Conservation (phyloP, 2,888 invertebrate genomes). For the Mycalesis mineus region DNA sequence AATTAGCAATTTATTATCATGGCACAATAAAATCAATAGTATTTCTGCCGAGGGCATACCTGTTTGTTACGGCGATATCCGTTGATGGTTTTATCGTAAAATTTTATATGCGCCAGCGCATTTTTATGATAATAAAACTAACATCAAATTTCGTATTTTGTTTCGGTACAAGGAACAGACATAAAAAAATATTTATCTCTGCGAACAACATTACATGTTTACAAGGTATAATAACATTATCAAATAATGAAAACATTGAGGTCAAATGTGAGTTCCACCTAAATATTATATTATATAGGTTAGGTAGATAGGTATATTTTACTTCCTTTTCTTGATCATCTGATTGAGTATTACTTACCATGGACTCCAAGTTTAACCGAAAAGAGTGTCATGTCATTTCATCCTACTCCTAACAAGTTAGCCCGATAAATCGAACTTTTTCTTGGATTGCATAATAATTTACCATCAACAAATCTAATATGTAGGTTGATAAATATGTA, state of each 20-base stretch:
- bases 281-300: no score
- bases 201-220: not conserved
- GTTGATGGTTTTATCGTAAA: constrained; percentile 37
- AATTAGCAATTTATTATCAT: constrained; percentile 29
- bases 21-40: constrained; percentile 36
- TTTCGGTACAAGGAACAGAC: constrained; percentile 9
- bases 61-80: constrained; percentile 27
- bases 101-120: constrained; percentile 39
- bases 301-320: no score
- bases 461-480: no score
- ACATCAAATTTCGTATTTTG: constrained; percentile 19
- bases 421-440: no score
- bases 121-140: constrained; percentile 30
- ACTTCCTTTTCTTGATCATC: no score
- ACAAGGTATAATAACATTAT: not conserved
- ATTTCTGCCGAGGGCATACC: constrained; percentile 25
- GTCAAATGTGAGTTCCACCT: no score
- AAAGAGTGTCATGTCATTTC: no score
- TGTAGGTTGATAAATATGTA: no score
- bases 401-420: no score
- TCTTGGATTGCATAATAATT: no score
- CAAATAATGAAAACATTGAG: not conserved
- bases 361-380: no score
- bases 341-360: no score
- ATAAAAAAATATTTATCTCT: constrained; percentile 22